A percentile compares a stretch with the other conserved stretches of the same genome.
Conservation (phyloP, 2,113 vertebrate species). For the Formicarius rufipectus region DNA sequence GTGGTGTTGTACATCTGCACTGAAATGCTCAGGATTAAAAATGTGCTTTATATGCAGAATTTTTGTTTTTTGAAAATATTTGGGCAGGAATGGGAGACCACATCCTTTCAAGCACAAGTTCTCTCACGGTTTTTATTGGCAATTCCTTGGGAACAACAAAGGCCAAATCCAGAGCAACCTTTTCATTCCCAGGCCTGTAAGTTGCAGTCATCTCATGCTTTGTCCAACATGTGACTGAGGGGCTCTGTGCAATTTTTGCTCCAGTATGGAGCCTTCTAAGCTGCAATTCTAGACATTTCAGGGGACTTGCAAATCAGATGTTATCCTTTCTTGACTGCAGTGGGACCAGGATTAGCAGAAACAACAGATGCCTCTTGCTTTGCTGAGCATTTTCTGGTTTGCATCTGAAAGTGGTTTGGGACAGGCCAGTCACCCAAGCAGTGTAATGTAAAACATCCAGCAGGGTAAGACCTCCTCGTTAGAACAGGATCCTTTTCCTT, state of each 20-base stretch:
- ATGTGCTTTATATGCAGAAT: neutral
- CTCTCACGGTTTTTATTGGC: neutral
- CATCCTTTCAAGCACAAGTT: slow-evolving; percentile 18
- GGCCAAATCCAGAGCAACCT: neutral
- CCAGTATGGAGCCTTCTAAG: neutral
- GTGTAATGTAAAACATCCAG: slow-evolving; percentile 7
- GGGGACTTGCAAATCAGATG: neutral
- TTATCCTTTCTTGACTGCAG: neutral
- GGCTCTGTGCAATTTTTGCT: neutral
- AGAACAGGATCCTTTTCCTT: neutral
- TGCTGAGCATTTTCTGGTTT: neutral
- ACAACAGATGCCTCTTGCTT: neutral
- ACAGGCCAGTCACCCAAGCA: neutral
- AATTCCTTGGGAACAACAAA: neutral
- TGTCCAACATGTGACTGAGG: neutral
- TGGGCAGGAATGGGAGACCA: neutral
- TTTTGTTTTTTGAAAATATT: neutral
- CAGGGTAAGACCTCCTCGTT: slow-evolving; percentile 23
- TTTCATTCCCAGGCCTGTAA: neutral
- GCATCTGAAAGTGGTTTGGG: slow-evolving; percentile 43
- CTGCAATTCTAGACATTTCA: neutral
- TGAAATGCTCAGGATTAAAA: neutral
- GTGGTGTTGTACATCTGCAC: neutral
- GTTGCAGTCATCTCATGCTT: neutral
- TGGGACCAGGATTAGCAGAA: neutral